Base-by-base conservation (phyloP, 2,797 vertebrate species). In the Pristis pectinata region DNA sequence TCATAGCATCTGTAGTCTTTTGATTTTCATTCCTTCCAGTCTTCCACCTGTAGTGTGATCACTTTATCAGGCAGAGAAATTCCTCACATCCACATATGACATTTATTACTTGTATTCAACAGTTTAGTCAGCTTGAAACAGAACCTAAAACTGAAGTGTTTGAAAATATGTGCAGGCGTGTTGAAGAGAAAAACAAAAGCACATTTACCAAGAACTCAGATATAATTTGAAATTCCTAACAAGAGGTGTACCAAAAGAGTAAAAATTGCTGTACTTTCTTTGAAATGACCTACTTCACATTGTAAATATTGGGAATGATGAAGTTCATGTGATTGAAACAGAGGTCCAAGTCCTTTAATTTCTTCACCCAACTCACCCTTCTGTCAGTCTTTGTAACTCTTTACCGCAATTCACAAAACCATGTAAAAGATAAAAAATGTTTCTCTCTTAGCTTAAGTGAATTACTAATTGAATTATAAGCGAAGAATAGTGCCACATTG, bases 261-360 rank as follows among this genome's bases (percentile, higher is more conserved):
- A 34, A 27, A 91, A 61, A 64, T 3, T 67, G 56, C 34, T 91
- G 87, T 8, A 91, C 19, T 61, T 91, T 30, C 53, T 87, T 56
- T 79, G n/a, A n/a, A 79, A 34, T 37, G 34, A 79, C n/a, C 34
- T 79, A 19, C n/a, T 79, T 15, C 2, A 9, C 61, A 24, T 9
- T 10, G 64, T 59, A 70, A 17, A 67, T 70, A 22, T 9, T 89
- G 70, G 30, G 53, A 27, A 89, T 89, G 30, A 87, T 56, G 9
- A 89, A 59, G 64, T 92, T 92, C 24, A 85, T 49, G 22, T 92
- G 89, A 92, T 92, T 92, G 89, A 41, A 27, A 56, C 15, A 17
- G 1, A 70, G 37, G 10, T 44, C 37, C 37, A 41, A 70, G 24
- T 93, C 64, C 22, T 93, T 70, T 44, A 6, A 70, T 93, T 93